Base-by-base conservation (phyloP, 2,888 invertebrate species). In the Eristalis tenax region DNA sequence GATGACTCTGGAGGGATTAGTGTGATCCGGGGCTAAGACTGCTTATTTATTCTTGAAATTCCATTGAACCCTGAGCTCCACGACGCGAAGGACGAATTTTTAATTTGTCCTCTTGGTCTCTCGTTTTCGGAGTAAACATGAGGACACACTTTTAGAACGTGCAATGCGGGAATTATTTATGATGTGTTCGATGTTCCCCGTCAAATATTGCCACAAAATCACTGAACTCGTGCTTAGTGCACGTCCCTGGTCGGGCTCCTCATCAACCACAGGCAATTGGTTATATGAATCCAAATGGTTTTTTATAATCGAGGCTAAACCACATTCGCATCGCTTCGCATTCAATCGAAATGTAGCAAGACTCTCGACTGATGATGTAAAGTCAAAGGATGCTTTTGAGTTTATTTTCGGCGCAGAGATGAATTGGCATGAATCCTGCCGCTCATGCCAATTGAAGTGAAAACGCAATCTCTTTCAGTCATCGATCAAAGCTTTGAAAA, bases 1-100 rank as follows among this genome's bases (percentile, higher is more conserved):
- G 56, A 68, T 3, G 71, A 57, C 28, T 75, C 75, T 43, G 0
- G 13, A 61, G 69, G 76, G 70, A 76, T 68, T 71, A 40, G 71
- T 63, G 75, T 80, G 66, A 84, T 57, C 66, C 23, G 11, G 76
- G 80, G 63, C 80, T 76, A 80, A 70, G 75, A 75, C 38, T 76
- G 65, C 43, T 80, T 74, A 59, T 68, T 71, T 63, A 61, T 74
- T 71, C 35, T 66, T 28, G 10, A 80, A 75, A 75, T 70, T 69
- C 23, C 32, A 70, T 69, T 70, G 28, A 79, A 71, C 63, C 64
- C 57, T 71, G 13, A 50, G 64, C 10, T 28, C 56, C 38, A 57
- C 28, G 3, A 64, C 22, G 13, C 63, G 56, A 64, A 69, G 77
- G 63, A 69, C 50, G 63, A 69, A 77, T 63, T 63, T 23, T 43